Evolutionary conservation across 1,140 invertebrate genomes (phyloP), one percentile per base, ranked within the genome.

Genomic region (Drosophila repletoides): DNA sequence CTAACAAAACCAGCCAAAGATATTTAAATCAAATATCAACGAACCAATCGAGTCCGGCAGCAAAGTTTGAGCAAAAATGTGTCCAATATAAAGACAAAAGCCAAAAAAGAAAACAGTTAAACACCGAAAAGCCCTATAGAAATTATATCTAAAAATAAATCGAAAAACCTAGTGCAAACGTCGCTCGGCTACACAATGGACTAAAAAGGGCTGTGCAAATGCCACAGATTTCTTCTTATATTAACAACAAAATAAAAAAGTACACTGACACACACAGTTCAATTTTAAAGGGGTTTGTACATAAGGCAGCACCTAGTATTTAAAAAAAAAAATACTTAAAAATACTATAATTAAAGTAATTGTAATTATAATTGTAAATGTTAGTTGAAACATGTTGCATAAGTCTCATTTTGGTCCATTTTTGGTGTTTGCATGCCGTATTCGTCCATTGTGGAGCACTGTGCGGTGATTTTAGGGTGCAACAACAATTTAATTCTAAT

Each of bases 51-150:
- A 89, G 88, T 89, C 76, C 84, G 88, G 88, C 88, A 89, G 88
- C 88, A 88, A 89, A 89, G 88, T 89, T 89, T 86, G 88, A 89
- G 88, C 88, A 89, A 89, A 88, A 89, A 89, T 89, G 77, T 89
- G 88, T 89, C n/a, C 88, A 86, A 86, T 61, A 88, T 89, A 88
- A 74, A 88, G 88, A 86, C 88, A 89, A 86, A 64, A 46, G 59
- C 70, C 70, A 73, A 70, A 68, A 75, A 38, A 48, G 46, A 64
- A 31, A 40, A 38, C 26, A 21, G 46, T 26, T 29, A 51, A 10
- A 33, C 17, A 48, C 28, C 15, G n/a, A n/a, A n/a, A n/a, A n/a
- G n/a, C n/a, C n/a, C n/a, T n/a, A n/a, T n/a, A n/a, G n/a, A 55
- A 21, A n/a, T 40, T 2, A 19, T 7, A 10, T 14, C 40, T 43